Evolutionary conservation across 2,113 vertebrate species (phyloP).

Genomic region (Gallinago jamesoni): DNA sequence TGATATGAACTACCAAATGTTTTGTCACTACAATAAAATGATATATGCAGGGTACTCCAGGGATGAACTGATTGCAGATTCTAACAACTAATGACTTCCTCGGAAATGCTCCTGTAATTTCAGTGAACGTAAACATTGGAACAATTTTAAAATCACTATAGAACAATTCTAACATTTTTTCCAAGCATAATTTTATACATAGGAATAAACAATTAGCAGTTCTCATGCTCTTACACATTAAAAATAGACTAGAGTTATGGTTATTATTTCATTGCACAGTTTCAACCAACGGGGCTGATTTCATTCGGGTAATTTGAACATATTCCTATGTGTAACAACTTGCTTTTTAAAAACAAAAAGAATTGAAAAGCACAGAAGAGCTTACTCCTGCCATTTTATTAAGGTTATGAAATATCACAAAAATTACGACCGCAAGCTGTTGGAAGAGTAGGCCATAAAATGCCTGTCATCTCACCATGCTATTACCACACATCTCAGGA

Average conservation of each 20-base stretch:
- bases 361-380: background rate
- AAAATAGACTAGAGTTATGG: background rate
- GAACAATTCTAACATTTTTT: background rate
- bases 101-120: background rate
- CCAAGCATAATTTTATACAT: background rate
- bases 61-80: background rate
- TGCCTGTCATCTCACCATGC: background rate
- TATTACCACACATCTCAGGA: background rate
- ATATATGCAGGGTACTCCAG: background rate
- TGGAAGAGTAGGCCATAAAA: background rate
- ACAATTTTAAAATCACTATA: background rate
- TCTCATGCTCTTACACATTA: background rate
- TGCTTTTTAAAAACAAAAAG: background rate
- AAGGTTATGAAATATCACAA: background rate
- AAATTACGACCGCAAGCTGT: background rate
- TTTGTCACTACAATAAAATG: conserved; percentile 26
- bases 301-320: background rate
- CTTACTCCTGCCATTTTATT: background rate
- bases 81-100: background rate
- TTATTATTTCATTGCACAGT: background rate
- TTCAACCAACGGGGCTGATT: background rate
- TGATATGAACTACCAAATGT: background rate
- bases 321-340: background rate
- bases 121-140: background rate
- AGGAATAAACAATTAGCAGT: background rate